These are phyloP conservation scores for Plectus sambesii DNA, from an alignment of 1,140 invertebrate species.

Conservation along the genomic window DNA sequence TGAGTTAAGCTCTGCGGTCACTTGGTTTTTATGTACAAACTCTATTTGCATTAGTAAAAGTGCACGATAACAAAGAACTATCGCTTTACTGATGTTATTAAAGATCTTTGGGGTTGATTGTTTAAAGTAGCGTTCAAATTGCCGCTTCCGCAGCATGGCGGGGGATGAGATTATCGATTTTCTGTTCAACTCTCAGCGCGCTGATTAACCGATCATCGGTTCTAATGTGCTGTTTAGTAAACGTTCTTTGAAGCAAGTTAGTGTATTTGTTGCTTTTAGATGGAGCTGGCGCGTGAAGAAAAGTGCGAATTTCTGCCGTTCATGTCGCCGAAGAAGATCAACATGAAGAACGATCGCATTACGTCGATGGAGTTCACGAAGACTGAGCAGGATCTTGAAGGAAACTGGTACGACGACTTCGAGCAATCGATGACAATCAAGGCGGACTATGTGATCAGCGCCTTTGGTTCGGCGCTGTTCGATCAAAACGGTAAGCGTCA, in stretches of 20 bases:
- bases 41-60: too few relatives aligned
- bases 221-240: too few relatives aligned
- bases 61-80: too few relatives aligned
- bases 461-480: constrained; percentile 78
- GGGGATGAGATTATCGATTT: too few relatives aligned
- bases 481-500: constrained; percentile 57
- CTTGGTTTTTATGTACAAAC: too few relatives aligned
- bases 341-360: constrained; percentile 60
- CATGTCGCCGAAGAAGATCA: constrained; percentile 69
- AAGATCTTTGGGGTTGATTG: too few relatives aligned
- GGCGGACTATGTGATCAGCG: constrained; percentile 83
- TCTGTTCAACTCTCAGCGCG: too few relatives aligned
- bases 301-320: constrained; percentile 95
- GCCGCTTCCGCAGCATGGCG: too few relatives aligned
- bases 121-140: too few relatives aligned
- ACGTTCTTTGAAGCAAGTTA: too few relatives aligned
- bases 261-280: constrained; percentile 52
- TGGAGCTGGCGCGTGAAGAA: constrained; percentile 82
- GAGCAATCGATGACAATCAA: constrained; percentile 69
- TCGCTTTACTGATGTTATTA: too few relatives aligned
- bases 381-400: constrained; percentile 55
- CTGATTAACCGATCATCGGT: constrained; percentile 2
- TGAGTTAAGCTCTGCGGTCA: too few relatives aligned
- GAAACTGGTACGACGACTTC: constrained; percentile 60
- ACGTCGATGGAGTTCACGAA: constrained; percentile 54